These are phyloP conservation scores for Pontoporia blainvillei DNA, from an alignment of 2,113 vertebrate genomes.

Conservation along the genomic window DNA sequence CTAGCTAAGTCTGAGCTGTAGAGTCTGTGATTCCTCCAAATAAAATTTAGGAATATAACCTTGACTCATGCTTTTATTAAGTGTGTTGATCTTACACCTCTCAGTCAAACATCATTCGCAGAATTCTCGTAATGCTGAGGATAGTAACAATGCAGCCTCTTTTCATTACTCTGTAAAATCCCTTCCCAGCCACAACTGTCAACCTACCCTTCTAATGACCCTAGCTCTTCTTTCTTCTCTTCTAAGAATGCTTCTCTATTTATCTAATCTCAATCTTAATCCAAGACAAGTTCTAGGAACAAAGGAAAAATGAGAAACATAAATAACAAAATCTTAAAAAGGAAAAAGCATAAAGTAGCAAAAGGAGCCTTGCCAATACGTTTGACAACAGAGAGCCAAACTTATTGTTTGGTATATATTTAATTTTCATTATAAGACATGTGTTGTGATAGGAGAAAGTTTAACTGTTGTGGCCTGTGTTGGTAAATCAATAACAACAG, in stretches of 20 bases:
- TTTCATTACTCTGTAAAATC: background rate
- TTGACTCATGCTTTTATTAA: background rate
- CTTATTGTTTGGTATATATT: background rate
- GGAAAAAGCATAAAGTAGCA: background rate
- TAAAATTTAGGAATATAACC: background rate
- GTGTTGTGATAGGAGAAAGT: background rate
- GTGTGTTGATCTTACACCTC: background rate
- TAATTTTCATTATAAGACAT: conserved; percentile 6
- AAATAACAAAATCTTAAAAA: background rate
- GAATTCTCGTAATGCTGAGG: background rate
- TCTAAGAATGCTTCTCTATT: background rate
- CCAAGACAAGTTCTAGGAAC: background rate
- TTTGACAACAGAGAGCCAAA: background rate
- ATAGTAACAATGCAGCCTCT: background rate
- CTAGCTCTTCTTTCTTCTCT: background rate
- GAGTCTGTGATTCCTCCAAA: background rate
- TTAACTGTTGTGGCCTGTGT: background rate
- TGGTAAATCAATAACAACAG: background rate
- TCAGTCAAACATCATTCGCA: background rate
- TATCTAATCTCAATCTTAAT: background rate
- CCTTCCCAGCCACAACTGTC: background rate
- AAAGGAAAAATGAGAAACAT: conserved; percentile 12
- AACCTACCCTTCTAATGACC: background rate
- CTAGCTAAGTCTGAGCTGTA: background rate
- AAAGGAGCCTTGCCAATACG: background rate